These are phyloP conservation scores for Gymnoscopelus braueri DNA, from an alignment of 2,797 vertebrate species.

Conservation along the genomic window DNA sequence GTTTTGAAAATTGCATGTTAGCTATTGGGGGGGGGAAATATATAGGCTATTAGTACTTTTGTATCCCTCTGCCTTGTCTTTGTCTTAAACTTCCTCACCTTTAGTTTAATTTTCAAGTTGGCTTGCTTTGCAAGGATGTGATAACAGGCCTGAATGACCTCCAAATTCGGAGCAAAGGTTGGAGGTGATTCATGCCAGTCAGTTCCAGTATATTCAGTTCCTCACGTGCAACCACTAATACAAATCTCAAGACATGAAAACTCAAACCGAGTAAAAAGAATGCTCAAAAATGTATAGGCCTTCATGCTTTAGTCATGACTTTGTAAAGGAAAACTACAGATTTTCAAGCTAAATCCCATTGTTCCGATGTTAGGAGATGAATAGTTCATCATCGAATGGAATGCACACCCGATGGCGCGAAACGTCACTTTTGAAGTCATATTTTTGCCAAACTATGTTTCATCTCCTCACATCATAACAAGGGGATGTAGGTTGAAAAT, in stretches of 20 bases:
- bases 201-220: constrained; percentile 5
- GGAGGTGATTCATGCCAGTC: constrained; percentile 34
- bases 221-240: constrained; percentile 14
- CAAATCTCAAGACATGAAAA: background rate
- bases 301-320: constrained; percentile 3
- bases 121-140: background rate
- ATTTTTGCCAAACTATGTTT: too few relatives aligned
- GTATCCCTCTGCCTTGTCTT: too few relatives aligned
- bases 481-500: too few relatives aligned
- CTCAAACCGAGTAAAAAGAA: background rate
- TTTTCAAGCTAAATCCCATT: constrained; percentile 23
- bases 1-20: too few relatives aligned
- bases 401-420: too few relatives aligned
- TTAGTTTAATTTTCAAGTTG: too few relatives aligned
- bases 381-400: too few relatives aligned
- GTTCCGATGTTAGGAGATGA: background rate
- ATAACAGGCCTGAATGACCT: constrained; percentile 25
- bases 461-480: too few relatives aligned
- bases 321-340: constrained; percentile 15
- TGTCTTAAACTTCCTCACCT: too few relatives aligned
- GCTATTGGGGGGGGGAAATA: too few relatives aligned
- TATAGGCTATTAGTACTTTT: too few relatives aligned
- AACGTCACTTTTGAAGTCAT: too few relatives aligned
- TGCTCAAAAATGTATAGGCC: background rate
- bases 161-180: constrained; percentile 48